A percentile compares a stretch with the other conserved stretches of the same genome.
Evolutionary conservation across 2,888 invertebrate genomes (phyloP).

Genomic region (Alentia gelatinosa): DNA sequence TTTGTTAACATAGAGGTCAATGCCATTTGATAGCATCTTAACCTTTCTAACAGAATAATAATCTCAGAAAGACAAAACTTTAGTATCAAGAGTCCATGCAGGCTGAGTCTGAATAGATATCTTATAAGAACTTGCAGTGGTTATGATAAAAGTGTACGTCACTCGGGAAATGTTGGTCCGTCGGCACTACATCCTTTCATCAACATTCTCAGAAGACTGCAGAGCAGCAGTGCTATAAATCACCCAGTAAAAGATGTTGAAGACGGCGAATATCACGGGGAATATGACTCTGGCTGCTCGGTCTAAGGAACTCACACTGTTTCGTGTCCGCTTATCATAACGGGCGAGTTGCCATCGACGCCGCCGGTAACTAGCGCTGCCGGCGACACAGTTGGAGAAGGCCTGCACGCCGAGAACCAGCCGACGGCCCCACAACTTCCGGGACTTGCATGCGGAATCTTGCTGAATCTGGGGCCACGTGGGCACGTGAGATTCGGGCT

Average conservation of each 20-base stretch:
- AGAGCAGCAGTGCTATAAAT: conserved; percentile 40
- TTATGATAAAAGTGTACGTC: too few relatives aligned
- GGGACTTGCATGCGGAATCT: background rate
- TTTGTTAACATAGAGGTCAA: too few relatives aligned
- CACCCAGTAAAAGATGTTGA: conserved; percentile 92
- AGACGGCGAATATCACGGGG: conserved; percentile 90
- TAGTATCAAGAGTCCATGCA: too few relatives aligned
- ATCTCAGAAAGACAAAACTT: too few relatives aligned
- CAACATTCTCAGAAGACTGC: too few relatives aligned
- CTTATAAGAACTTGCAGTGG: too few relatives aligned
- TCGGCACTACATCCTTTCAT: too few relatives aligned
- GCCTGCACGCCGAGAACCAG: background rate
- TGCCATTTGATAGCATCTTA: too few relatives aligned
- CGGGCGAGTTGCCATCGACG: background rate
- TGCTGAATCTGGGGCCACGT: background rate
- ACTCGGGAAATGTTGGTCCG: too few relatives aligned
- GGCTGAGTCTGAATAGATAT: too few relatives aligned
- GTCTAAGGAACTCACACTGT: conserved; percentile 90
- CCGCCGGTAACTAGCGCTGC: conserved; percentile 54
- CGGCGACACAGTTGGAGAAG: conserved; percentile 52
- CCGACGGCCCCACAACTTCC: background rate
- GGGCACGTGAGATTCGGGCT: too few relatives aligned
- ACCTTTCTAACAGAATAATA: too few relatives aligned
- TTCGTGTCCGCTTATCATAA: conserved; percentile 79
- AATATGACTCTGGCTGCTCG: conserved; percentile 89